phyloP scores from a whole-genome alignment of 2,888 invertebrate species.

The Acrobeloides nanus region DNA sequence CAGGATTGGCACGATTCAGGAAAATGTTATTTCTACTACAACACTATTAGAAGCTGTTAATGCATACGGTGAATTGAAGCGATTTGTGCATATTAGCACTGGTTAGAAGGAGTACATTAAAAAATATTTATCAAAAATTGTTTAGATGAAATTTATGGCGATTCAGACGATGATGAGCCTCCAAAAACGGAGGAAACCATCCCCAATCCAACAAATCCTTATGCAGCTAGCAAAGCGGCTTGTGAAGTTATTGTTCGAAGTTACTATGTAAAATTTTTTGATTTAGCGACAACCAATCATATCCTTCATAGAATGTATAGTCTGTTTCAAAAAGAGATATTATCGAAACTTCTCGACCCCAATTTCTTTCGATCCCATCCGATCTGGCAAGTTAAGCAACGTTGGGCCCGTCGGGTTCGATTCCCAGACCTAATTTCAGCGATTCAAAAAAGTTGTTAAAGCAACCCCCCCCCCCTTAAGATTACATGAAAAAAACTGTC shows the following conservation, averaged over 20 bases:
- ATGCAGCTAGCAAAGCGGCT: constrained; percentile 53
- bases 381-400: too few species aligned
- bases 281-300: too few species aligned
- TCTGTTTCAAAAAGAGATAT: too few species aligned
- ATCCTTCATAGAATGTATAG: too few species aligned
- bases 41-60: constrained; percentile 48
- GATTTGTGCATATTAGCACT: constrained; percentile 49
- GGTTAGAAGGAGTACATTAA: constrained; percentile 10
- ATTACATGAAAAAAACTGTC: too few species aligned
- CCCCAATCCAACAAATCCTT: constrained; percentile 51
- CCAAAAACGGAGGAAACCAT: constrained; percentile 44
- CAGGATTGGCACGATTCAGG: constrained; percentile 49
- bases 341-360: too few species aligned
- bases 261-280: constrained; percentile 45
- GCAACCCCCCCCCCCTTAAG: too few species aligned
- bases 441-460: too few species aligned
- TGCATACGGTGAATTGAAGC: constrained; percentile 32
- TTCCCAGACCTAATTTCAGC: too few species aligned
- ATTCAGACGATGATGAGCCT: constrained; percentile 37
- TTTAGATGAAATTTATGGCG: constrained; percentile 55
- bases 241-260: constrained; percentile 46
- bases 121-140: not conserved
- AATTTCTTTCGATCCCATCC: too few species aligned
- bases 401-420: too few species aligned
- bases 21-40: constrained; percentile 50